Evolutionary conservation across 2,888 invertebrate genomes (phyloP).

Genomic region (Villa cingulata): DNA sequence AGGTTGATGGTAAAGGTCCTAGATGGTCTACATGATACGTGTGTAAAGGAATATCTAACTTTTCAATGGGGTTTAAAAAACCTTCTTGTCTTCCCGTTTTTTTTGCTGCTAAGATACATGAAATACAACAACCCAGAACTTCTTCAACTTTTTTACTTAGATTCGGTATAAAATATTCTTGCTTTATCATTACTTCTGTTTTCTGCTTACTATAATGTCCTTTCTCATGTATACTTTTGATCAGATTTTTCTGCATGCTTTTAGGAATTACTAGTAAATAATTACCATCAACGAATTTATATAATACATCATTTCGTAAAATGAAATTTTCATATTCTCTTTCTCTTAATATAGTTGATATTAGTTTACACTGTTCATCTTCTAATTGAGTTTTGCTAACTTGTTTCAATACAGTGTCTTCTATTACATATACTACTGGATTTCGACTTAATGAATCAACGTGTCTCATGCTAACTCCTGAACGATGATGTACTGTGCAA

Average conservation of each 20-base stretch:
- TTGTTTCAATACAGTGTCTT: no score
- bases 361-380: no score
- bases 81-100: slow-evolving; percentile 24
- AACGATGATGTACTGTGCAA: slow-evolving; percentile 15
- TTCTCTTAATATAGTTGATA: no score
- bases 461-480: slow-evolving; percentile 14
- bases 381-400: no score
- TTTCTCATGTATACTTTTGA: neutral
- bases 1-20: slow-evolving; percentile 21
- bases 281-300: no score
- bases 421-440: slow-evolving; percentile 8
- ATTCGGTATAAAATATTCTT: neutral
- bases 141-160: neutral
- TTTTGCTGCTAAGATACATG: slow-evolving; percentile 11
- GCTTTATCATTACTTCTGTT: neutral
- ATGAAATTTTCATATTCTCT: no score
- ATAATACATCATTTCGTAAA: no score
- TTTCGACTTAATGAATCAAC: slow-evolving; percentile 16
- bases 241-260: no score
- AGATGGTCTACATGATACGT: slow-evolving; percentile 25
- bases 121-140: slow-evolving; percentile 9
- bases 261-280: no score
- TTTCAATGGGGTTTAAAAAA: slow-evolving; percentile 22
- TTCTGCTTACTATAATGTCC: neutral
- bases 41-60: slow-evolving; percentile 20